These are phyloP conservation scores for Xiphophorus couchianus DNA, from an alignment of 2,113 vertebrate genomes.

Conservation along the genomic window DNA sequence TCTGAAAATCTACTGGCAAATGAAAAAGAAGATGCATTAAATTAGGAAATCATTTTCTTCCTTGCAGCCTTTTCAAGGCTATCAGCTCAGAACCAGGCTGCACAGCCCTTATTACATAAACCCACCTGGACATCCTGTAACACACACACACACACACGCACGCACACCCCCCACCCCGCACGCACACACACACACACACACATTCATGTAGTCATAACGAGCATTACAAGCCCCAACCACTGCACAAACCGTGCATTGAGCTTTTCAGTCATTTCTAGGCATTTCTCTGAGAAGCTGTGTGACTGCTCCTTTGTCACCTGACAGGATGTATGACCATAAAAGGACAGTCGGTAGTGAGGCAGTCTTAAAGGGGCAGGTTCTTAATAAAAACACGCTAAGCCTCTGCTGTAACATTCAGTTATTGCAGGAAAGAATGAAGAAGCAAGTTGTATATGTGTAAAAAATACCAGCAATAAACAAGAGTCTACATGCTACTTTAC, in stretches of 20 bases:
- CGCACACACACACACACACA: constrained; percentile 39
- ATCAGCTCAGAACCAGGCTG: constrained; percentile 64
- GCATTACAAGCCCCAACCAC: constrained; percentile 54
- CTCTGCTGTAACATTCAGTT: constrained; percentile 59
- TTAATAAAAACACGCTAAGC: constrained; percentile 29
- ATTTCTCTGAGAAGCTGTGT: constrained; percentile 77
- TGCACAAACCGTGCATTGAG: constrained; percentile 68
- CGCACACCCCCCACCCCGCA: neutral
- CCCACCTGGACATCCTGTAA: constrained; percentile 62
- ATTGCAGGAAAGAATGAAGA: constrained; percentile 52
- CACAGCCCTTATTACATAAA: constrained; percentile 72
- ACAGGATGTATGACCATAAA: constrained; percentile 82
- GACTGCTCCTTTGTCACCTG: constrained; percentile 79
- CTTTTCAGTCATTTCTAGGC: constrained; percentile 80
- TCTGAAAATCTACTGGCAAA: constrained; percentile 58
- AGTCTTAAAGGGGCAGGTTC: constrained; percentile 78
- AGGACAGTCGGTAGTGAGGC: constrained; percentile 77
- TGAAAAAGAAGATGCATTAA: constrained; percentile 40
- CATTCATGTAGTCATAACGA: constrained; percentile 34
- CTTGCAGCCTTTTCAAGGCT: constrained; percentile 43
- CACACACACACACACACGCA: constrained; percentile 30
- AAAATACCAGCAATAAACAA: neutral
- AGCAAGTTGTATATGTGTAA: constrained; percentile 16
- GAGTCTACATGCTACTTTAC: neutral
- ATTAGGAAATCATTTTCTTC: constrained; percentile 36